Evolutionary conservation across 2,888 invertebrate genomes (phyloP).

Genomic region (Notodonta dromedarius): DNA sequence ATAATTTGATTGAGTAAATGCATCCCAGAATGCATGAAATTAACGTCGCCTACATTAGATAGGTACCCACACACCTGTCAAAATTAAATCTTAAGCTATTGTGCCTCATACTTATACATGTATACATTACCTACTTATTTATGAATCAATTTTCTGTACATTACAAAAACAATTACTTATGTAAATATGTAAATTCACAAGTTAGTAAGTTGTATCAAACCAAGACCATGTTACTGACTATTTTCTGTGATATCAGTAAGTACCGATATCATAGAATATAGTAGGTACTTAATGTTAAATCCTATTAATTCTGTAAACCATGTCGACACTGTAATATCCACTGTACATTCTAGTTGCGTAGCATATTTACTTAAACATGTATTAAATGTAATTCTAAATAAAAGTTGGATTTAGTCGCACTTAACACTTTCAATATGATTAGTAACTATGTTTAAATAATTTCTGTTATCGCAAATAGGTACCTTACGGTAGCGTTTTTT

Average conservation of each 20-base stretch:
- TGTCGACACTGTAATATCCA: conserved; percentile 26
- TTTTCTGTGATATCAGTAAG: conserved; percentile 16
- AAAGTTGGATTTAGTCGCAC: conserved; percentile 25
- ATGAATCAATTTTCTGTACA: conserved; percentile 8
- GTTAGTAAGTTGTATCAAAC: conserved; percentile 40
- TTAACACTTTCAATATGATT: conserved; percentile 8
- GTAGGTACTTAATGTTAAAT: conserved; percentile 4
- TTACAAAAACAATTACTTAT: conserved; percentile 26
- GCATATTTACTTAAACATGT: conserved; percentile 45
- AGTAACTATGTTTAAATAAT: conserved; percentile 42
- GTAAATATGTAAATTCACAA: conserved; percentile 59
- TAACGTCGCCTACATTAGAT: not conserved
- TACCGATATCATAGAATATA: not conserved
- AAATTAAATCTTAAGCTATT: not conserved
- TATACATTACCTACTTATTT: conserved; percentile 8
- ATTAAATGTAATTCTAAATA: conserved; percentile 25
- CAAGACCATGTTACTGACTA: conserved; percentile 20
- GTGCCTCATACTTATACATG: conserved; percentile 13
- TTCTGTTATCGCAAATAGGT: conserved; percentile 39
- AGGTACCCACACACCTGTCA: not conserved
- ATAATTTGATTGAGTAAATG: conserved; percentile 3
- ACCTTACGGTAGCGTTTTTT: conserved; percentile 41
- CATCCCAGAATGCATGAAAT: conserved; percentile 6
- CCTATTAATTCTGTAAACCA: conserved; percentile 18
- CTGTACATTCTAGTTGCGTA: conserved; percentile 39